Base-by-base conservation (phyloP, 2,113 vertebrate species). In the Eudyptes chrysolophus region DNA sequence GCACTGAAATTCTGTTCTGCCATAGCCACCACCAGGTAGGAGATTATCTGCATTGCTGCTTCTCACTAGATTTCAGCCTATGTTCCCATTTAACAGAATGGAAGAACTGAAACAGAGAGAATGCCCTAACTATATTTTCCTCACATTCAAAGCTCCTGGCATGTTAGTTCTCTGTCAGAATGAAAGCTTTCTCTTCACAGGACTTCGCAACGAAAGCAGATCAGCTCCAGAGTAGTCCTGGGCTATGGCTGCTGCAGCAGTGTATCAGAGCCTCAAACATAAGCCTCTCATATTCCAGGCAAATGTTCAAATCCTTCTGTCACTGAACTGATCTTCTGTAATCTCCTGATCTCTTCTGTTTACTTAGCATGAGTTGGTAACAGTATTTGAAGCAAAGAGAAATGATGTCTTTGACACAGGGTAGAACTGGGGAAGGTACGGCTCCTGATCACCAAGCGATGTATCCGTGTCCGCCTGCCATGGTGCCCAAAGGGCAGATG, bases 401-500 rank as follows among this genome's bases (percentile, higher is more conserved):
- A 66, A 44, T 20, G 11, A 26, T 34, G 7, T 42, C 32, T 78
- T 60, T 57, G 70, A 16, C 24, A 52, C 16, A 34, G 81, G 65
- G 32, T 4, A 61, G 46, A 78, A 51, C 14, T 13, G 10, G 34
- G 13, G 14, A 62, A 81, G 34, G 11, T 19, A 7, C 1, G 3
- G n/a, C 15, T 44, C 38, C 21, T 7, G 46, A 10, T 55, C 64
- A 46, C 34, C 0, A 1, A 60, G 29, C 3, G 2, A 10, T 4
- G 27, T 10, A 2, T 6, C 40, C 1, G 2, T 30, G 29, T 27
- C 30, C 3, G 3, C 9, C 21, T 30, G 20, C 8, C 42, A 24
- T 2, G 1, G 27, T 1, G 1, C 21, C 49, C 46, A 36, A 24
- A 27, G 1, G 2, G 19, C 15, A 6, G 46, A 61, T 78, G 44